A percentile compares a stretch with the other conserved stretches of the same genome.
Conservation (phyloP, 2,113 vertebrate species). For the Agelaius phoeniceus region DNA sequence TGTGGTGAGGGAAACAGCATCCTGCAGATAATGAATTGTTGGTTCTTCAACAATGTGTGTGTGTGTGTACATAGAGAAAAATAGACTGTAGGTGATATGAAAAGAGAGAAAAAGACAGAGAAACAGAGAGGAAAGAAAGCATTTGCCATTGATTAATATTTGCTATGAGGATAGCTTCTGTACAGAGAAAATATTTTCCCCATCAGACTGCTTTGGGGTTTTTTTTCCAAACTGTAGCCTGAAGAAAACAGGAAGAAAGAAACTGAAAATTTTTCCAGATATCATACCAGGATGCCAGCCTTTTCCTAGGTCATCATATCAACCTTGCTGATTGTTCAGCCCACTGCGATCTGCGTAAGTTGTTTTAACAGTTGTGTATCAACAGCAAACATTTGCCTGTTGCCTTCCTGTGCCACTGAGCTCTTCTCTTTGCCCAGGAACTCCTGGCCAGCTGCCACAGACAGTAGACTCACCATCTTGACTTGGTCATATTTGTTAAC, state of each 20-base stretch:
- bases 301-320: not conserved
- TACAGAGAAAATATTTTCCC: constrained; percentile 13
- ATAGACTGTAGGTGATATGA: not conserved
- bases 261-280: not conserved
- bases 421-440: constrained; percentile 24
- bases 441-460: constrained; percentile 38
- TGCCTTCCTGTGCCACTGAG: constrained; percentile 62
- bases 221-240: constrained; percentile 19
- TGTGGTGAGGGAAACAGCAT: not conserved
- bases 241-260: constrained; percentile 51
- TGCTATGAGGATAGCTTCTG: not conserved
- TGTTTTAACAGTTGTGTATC: constrained; percentile 54
- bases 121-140: not conserved
- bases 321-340: constrained; percentile 6
- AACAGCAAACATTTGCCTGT: constrained; percentile 56
- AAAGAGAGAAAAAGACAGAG: not conserved
- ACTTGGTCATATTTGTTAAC: constrained; percentile 25
- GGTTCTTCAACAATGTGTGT: not conserved
- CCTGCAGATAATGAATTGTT: not conserved
- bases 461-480: not conserved
- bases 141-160: not conserved
- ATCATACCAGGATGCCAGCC: not conserved
- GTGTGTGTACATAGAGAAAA: not conserved
- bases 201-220: not conserved
- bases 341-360: constrained; percentile 59